These are phyloP conservation scores for Serripes groenlandicus DNA, from an alignment of 2,888 invertebrate genomes.

Conservation along the genomic window DNA sequence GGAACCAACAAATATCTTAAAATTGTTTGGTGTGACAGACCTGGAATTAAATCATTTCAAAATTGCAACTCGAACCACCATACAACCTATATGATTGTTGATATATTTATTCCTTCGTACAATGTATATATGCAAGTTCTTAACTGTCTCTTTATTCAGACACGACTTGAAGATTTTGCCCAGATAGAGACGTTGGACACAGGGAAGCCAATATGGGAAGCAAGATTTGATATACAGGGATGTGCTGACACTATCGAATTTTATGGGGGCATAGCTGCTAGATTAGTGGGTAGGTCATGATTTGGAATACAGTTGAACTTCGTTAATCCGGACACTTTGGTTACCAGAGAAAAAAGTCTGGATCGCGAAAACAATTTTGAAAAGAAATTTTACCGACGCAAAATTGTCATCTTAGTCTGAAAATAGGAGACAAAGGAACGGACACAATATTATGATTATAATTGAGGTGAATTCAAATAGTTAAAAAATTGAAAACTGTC, in stretches of 20 bases:
- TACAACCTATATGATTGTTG: no score
- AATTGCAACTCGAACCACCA: no score
- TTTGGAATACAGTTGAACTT: neutral
- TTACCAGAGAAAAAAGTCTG: neutral
- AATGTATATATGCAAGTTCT: no score
- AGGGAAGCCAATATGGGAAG: slow-evolving; percentile 89
- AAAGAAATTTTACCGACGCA: neutral
- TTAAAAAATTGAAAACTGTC: no score
- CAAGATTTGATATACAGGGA: slow-evolving; percentile 87
- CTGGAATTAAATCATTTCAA: no score
- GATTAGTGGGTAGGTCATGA: slow-evolving; percentile 36
- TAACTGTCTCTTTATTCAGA: slow-evolving; percentile 1
- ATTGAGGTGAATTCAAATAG: no score
- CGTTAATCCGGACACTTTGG: neutral
- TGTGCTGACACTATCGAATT: slow-evolving; percentile 88
- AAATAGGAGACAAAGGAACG: no score
- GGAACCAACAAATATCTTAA: no score
- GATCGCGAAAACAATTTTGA: neutral
- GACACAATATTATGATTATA: no score
- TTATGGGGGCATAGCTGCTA: slow-evolving; percentile 87
- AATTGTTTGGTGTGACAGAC: no score
- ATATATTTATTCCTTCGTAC: no score
- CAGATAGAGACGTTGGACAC: slow-evolving; percentile 86
- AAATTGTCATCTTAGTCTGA: neutral
- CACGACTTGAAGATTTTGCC: slow-evolving; percentile 79